Evolutionary conservation across 2,797 vertebrate species (phyloP), one percentile per base, ranked within the genome.

Genomic region (Sebastes oblongus): DNA sequence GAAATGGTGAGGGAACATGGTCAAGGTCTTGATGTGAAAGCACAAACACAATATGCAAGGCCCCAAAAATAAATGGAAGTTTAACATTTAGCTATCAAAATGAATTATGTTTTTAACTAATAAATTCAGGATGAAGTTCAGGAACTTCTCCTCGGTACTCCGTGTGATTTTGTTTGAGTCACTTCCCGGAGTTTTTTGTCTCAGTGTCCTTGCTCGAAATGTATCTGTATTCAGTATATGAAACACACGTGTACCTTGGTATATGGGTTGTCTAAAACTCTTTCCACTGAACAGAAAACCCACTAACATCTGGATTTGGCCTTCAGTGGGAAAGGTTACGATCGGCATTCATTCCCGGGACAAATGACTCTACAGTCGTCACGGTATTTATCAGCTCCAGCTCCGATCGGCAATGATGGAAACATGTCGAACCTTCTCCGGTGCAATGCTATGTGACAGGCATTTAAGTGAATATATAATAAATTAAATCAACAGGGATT

Each of bases 61-160:
- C 27, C n/a, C 20, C 9, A 18, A n/a, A 66, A 75, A 80, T 66
- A 65, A 82, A 83, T 62, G 22, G 12, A 62, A 14, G 18, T 69
- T 72, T 67, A 74, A 65, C 69, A 79, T 88, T 65, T 77, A 69
- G 66, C 25, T 13, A 42, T 76, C n/a, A 75, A 55, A 54, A 65
- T 0, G 1, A 76, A 65, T 71, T 18, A 1, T 6, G n/a, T 59
- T 55, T 80, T 50, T 24, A 60, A 20, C 13, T 9, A 22, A 69
- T 50, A 34, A 6, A 69, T 70, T 22, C 8, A 50, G 27, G 24
- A 22, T 4, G 30, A 14, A 52, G 61, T 61, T 62, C 22, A 62
- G 32, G 29, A 83, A 60, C 42, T 42, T 34, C n/a, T 74, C 56
- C 59, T 3, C 3, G 56, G 59, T 74, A 27, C 24, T 62, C 25